phyloP scores from a whole-genome alignment of 2,113 vertebrate species.

The Lynx canadensis region DNA sequence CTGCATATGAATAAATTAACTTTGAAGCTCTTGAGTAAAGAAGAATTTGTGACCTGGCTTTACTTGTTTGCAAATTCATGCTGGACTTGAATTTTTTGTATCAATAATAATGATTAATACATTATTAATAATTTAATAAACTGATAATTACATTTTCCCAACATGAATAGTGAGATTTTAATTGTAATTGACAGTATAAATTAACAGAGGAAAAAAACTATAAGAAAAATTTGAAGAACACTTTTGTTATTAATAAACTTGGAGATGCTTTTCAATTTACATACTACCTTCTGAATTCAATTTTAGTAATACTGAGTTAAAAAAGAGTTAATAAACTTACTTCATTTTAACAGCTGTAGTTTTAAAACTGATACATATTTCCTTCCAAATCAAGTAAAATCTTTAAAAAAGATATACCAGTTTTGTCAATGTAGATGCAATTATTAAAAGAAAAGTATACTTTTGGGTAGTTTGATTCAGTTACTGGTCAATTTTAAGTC shows the following conservation, averaged over 20 bases:
- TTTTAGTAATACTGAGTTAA: conserved; percentile 36
- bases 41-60: neutral
- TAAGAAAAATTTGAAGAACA: neutral
- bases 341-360: neutral
- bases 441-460: neutral
- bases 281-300: neutral
- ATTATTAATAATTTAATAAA: neutral
- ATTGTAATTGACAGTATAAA: neutral
- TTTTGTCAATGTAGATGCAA: neutral
- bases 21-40: neutral
- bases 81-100: conserved; percentile 32
- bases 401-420: neutral
- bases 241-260: conserved; percentile 46
- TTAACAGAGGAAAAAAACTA: neutral
- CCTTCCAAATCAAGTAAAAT: conserved; percentile 29
- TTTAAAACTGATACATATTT: conserved; percentile 28
- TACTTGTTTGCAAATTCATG: neutral
- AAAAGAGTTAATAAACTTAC: conserved; percentile 28
- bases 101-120: conserved; percentile 12
- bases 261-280: conserved; percentile 25
- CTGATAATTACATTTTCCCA: neutral
- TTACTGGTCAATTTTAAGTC: neutral
- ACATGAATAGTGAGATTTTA: conserved; percentile 25
- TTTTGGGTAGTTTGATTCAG: neutral
- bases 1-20: neutral